Evolutionary conservation across 2,797 vertebrate genomes (phyloP), one percentile per base, ranked within the genome.

Genomic region (Nothura maculosa): DNA sequence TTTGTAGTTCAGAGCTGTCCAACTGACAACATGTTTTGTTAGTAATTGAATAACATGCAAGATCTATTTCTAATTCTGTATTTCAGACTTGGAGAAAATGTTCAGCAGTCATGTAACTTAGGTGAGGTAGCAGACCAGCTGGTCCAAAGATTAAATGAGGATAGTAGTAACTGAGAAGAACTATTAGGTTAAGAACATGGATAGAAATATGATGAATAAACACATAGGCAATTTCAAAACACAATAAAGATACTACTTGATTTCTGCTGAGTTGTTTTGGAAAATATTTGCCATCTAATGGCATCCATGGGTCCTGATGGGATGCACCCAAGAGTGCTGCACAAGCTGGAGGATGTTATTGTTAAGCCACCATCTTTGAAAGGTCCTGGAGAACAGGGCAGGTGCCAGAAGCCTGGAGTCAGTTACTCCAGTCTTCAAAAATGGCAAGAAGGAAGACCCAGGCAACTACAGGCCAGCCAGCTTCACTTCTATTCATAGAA

Each of bases 61-160:
- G 15, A 54, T 89, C 77, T 92, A 69, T 81, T 93, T 94, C 90
- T 84, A 92, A 93, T 90, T 84, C 58, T 72, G 2, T 81, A 57
- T 69, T 89, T 87, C 9, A 45, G 48, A 40, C 66, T 78, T 92
- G 50, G 34, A 92, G 76, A 78, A 94, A 79, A 87, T 60, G 19
- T 78, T 93, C 57, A 67, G 30, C 32, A 62, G 67, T 73, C 58
- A 12, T 63, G 2, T 66, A 93, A 57, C 38, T 58, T n/a, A 92
- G 92, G 81, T 89, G 63, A 96, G 70, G 48, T 1, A 73, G 52
- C 30, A 78, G 48, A 87, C 54, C 67, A 79, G 55, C 58, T 73
- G 60, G 34, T 68, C 45, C 22, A 75, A 92, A 89, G 79, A 87
- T 92, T 85, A 94, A 90, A 87, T 52, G 19, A 94, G 69, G 69